These are phyloP conservation scores for Bufo bufo DNA, from an alignment of 2,113 vertebrate genomes.

Conservation along the genomic window DNA sequence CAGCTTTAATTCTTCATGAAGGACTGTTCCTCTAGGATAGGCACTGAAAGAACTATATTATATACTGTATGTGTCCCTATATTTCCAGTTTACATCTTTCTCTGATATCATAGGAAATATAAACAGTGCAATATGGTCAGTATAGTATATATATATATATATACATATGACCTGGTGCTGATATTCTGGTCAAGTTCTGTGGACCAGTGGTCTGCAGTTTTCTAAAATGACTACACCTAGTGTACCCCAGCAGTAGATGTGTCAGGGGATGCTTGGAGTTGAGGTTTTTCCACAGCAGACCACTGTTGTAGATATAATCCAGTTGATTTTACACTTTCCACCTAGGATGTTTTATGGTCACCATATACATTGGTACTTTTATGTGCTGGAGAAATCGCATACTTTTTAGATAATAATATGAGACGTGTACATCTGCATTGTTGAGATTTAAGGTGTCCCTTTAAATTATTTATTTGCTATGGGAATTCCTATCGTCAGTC, in stretches of 20 bases:
- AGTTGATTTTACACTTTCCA: not conserved
- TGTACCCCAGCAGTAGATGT: not conserved
- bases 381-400: not conserved
- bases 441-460: not conserved
- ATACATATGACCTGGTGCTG: not conserved
- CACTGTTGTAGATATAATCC: not conserved
- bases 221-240: too few species aligned
- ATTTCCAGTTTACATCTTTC: not conserved
- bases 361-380: not conserved
- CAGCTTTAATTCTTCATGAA: too few species aligned
- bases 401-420: not conserved
- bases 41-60: not conserved
- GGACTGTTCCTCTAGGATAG: too few species aligned
- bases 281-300: not conserved
- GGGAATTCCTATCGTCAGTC: not conserved
- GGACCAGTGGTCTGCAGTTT: not conserved
- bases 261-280: not conserved
- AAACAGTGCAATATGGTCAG: not conserved
- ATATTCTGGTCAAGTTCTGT: not conserved
- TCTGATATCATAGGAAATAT: not conserved
- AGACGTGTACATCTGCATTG: not conserved
- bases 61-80: not conserved
- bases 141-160: not conserved
- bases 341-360: not conserved
- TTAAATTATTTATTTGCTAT: not conserved